phyloP scores from a whole-genome alignment of 2,888 invertebrate genomes.

The Ochlodes sylvanus region DNA sequence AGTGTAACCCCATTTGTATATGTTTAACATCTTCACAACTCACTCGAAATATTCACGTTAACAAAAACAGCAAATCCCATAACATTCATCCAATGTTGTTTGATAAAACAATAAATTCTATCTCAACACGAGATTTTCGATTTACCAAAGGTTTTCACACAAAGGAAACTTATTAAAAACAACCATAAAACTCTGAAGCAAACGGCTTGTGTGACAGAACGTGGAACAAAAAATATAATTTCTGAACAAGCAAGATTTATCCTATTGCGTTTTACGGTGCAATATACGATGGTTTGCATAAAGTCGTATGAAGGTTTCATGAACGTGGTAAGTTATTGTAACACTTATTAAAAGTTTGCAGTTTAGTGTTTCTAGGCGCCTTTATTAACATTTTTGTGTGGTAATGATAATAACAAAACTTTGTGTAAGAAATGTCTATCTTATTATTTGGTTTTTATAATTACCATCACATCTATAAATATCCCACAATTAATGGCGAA shows the following conservation, averaged over 20 bases:
- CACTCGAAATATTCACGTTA: no score
- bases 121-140: background rate
- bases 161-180: slow-evolving; percentile 9
- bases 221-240: slow-evolving; percentile 8
- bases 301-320: background rate
- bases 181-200: slow-evolving; percentile 1
- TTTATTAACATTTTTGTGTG: background rate
- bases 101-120: background rate
- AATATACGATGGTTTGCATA: slow-evolving; percentile 2
- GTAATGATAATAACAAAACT: background rate
- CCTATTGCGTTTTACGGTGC: slow-evolving; percentile 5
- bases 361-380: background rate
- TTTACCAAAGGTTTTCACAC: background rate
- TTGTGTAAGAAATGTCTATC: no score
- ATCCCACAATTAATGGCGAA: no score
- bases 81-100: no score
- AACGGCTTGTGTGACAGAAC: slow-evolving; percentile 1
- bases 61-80: no score
- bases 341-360: slow-evolving; percentile 4
- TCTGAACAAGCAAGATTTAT: slow-evolving; percentile 11
- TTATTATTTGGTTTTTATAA: no score
- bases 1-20: background rate
- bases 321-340: slow-evolving; percentile 2
- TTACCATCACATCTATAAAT: no score
- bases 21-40: no score